Evolutionary conservation across 2,797 vertebrate species (phyloP).

Genomic region (Taeniopygia guttata): DNA sequence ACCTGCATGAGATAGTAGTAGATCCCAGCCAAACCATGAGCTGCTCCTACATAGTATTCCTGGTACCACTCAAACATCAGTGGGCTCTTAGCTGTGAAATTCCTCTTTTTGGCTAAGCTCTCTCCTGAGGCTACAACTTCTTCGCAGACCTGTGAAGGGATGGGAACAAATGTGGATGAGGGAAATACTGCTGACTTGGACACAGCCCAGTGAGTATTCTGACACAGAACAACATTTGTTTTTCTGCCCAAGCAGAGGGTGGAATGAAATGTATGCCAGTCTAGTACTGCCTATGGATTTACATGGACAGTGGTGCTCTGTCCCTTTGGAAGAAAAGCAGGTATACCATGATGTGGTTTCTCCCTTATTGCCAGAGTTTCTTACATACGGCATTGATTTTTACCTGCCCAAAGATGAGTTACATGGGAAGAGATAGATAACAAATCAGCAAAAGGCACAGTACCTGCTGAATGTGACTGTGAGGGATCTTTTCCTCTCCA

Average conservation of each 20-base stretch:
- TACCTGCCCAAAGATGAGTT: not conserved
- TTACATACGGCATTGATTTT: not conserved
- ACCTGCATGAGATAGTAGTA: constrained; percentile 99
- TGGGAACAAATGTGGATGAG: not conserved
- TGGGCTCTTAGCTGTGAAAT: constrained; percentile 84
- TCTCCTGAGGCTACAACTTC: constrained; percentile 87
- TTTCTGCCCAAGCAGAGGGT: not conserved
- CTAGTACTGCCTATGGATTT: not conserved
- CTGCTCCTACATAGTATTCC: constrained; percentile 92
- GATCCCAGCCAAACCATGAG: constrained; percentile 94
- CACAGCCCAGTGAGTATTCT: not conserved
- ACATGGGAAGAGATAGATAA: not conserved
- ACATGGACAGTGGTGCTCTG: accelerated
- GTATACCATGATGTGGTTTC: not conserved
- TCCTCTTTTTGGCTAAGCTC: constrained; percentile 81
- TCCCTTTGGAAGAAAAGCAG: not conserved
- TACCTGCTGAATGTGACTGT: constrained; percentile 91
- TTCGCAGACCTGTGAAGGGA: constrained; percentile 82
- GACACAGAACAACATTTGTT: not conserved
- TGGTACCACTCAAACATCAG: constrained; percentile 98
- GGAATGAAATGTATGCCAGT: not conserved
- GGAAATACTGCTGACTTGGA: not conserved
- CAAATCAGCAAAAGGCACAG: not conserved
- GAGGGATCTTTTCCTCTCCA: constrained; percentile 85
- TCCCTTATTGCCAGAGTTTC: not conserved